These are phyloP conservation scores for Eustalomyia histrio DNA, from an alignment of 2,888 invertebrate species.

Conservation along the genomic window DNA sequence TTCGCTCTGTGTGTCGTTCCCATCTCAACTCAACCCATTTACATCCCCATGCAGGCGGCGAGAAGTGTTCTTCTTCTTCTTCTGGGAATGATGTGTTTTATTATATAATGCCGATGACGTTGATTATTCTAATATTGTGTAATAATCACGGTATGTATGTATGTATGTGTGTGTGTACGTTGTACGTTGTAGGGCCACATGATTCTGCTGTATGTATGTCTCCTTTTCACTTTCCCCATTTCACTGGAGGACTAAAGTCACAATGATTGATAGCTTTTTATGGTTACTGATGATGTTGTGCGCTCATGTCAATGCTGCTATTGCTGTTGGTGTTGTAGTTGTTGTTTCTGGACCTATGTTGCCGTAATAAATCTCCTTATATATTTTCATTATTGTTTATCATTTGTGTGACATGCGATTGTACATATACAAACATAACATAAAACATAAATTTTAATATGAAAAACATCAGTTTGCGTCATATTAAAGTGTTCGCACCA, in stretches of 20 bases:
- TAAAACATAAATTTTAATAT: constrained; percentile 44
- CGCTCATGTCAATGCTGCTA: constrained; percentile 45
- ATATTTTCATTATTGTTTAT: constrained; percentile 66
- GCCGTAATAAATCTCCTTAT: constrained; percentile 68
- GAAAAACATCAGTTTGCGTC: constrained; percentile 49
- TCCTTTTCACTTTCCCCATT: constrained; percentile 40
- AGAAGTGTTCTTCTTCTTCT: too few relatives aligned
- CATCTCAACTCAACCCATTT: constrained; percentile 21
- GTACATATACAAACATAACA: constrained; percentile 9
- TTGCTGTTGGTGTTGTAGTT: constrained; percentile 47
- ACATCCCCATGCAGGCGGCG: background rate
- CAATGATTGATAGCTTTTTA: constrained; percentile 65
- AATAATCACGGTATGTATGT: constrained; percentile 44
- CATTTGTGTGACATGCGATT: constrained; percentile 65
- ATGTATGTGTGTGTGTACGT: too few relatives aligned
- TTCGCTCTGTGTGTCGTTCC: background rate
- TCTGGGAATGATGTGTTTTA: constrained; percentile 52
- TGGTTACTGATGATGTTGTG: constrained; percentile 49
- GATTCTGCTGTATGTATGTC: constrained; percentile 51
- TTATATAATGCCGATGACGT: constrained; percentile 67
- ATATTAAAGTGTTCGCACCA: constrained; percentile 52
- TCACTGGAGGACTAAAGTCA: constrained; percentile 32
- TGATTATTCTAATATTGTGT: constrained; percentile 67
- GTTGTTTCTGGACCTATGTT: constrained; percentile 65
- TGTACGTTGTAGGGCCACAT: constrained; percentile 43